These are phyloP conservation scores for Peromyscus californicus DNA, from an alignment of 2,113 vertebrate species.

Conservation along the genomic window DNA sequence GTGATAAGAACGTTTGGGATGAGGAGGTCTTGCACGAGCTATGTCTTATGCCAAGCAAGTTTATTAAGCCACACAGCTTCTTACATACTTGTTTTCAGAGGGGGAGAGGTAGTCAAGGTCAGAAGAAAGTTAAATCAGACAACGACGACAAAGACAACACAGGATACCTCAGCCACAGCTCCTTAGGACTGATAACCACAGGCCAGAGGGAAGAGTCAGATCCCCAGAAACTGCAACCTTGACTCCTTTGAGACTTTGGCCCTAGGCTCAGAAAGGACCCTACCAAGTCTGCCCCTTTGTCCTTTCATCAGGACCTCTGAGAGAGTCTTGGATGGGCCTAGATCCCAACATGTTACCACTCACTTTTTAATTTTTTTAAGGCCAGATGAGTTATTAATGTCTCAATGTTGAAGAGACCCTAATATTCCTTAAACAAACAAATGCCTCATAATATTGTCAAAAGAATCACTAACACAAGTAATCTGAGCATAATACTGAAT, in stretches of 20 bases:
- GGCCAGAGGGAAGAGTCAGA: not conserved
- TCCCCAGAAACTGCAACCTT: not conserved
- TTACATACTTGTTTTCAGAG: not conserved
- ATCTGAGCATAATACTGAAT: not conserved
- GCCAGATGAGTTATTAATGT: not conserved
- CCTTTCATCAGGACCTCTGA: not conserved
- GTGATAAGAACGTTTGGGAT: not conserved
- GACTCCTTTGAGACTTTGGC: not conserved
- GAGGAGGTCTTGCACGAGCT: not conserved
- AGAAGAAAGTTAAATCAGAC: not conserved
- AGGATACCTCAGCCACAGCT: not conserved
- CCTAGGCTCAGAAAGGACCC: not conserved
- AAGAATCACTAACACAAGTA: not conserved
- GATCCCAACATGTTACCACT: not conserved
- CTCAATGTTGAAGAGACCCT: not conserved
- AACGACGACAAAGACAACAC: not conserved
- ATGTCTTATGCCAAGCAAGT: not conserved
- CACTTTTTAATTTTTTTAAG: not conserved
- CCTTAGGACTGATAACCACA: not conserved
- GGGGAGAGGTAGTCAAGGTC: not conserved
- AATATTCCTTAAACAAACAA: not conserved
- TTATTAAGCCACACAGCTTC: not conserved
- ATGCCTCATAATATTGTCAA: not conserved
- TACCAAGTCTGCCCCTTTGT: not conserved
- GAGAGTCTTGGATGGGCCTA: not conserved